phyloP scores from a whole-genome alignment of 2,888 invertebrate species.

The Mythimna ferrago region DNA sequence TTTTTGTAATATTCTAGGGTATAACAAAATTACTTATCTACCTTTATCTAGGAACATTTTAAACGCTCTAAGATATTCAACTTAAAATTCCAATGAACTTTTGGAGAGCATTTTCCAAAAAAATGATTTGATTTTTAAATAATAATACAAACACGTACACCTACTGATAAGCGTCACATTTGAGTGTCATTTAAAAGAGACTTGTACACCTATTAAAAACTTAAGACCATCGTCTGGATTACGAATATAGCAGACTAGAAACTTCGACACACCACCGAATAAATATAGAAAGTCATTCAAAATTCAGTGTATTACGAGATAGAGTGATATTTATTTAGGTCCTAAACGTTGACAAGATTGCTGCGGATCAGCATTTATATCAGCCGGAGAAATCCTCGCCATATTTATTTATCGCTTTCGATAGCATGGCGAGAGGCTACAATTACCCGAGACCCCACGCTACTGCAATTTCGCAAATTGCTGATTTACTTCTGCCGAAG shows the following conservation, averaged over 20 bases:
- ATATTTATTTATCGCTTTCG: conserved; percentile 86
- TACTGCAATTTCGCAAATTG: conserved; percentile 88
- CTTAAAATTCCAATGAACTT: neutral
- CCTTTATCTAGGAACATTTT: conserved; percentile 23
- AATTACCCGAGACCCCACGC: conserved; percentile 83
- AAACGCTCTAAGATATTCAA: neutral
- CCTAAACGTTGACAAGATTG: conserved; percentile 51
- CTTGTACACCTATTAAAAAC: neutral
- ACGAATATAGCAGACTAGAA: neutral
- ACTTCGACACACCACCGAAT: neutral
- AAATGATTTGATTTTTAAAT: neutral
- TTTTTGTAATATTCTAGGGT: conserved; percentile 5
- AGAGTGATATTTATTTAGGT: conserved; percentile 46
- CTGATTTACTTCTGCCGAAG: conserved; percentile 83
- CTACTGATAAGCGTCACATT: neutral
- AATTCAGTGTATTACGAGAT: conserved; percentile 19
- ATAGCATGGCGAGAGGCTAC: conserved; percentile 79
- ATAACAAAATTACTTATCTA: conserved; percentile 14
- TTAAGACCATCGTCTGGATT: neutral
- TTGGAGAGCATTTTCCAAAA: neutral
- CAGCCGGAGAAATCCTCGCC: conserved; percentile 73
- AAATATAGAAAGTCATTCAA: conserved; percentile 28
- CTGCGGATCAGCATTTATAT: conserved; percentile 55
- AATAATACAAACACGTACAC: neutral
- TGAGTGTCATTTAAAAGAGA: neutral